These are phyloP conservation scores for Rhynchonycteris naso DNA, from an alignment of 2,797 vertebrate species.

Conservation along the genomic window DNA sequence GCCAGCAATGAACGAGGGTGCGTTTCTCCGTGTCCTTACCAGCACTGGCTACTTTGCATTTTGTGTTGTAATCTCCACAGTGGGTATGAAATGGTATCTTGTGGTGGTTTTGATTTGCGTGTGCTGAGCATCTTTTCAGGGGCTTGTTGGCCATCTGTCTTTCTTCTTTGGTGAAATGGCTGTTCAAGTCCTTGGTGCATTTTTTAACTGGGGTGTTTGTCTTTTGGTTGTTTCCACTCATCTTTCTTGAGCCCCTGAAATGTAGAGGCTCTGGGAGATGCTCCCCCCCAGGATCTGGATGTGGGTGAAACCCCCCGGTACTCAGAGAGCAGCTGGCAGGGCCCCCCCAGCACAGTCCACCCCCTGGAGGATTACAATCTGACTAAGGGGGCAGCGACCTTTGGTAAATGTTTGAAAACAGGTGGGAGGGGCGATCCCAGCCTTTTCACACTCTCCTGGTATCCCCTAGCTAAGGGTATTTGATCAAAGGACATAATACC, in stretches of 20 bases:
- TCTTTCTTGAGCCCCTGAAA: background rate
- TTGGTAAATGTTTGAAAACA: background rate
- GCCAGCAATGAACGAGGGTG: rapidly evolving
- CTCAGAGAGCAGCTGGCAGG: rapidly evolving
- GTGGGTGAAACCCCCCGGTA: rapidly evolving
- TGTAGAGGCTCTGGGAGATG: background rate
- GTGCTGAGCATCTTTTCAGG: background rate
- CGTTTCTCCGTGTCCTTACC: background rate
- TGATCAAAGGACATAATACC: conserved; percentile 70
- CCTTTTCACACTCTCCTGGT: background rate
- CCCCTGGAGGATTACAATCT: background rate
- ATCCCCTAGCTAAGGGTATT: conserved; percentile 21
- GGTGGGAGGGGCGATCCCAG: background rate
- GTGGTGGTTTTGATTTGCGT: background rate
- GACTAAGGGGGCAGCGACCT: background rate
- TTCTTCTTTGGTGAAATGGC: background rate
- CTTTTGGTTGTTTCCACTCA: background rate
- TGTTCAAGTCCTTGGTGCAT: background rate
- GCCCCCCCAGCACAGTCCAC: background rate
- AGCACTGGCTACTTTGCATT: background rate
- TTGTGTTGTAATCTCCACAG: background rate
- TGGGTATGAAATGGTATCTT: background rate
- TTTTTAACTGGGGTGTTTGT: background rate
- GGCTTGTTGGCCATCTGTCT: background rate
- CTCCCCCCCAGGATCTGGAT: background rate